Evolutionary conservation across 2,797 vertebrate species (phyloP).

Genomic region (Gorsachius magnificus): DNA sequence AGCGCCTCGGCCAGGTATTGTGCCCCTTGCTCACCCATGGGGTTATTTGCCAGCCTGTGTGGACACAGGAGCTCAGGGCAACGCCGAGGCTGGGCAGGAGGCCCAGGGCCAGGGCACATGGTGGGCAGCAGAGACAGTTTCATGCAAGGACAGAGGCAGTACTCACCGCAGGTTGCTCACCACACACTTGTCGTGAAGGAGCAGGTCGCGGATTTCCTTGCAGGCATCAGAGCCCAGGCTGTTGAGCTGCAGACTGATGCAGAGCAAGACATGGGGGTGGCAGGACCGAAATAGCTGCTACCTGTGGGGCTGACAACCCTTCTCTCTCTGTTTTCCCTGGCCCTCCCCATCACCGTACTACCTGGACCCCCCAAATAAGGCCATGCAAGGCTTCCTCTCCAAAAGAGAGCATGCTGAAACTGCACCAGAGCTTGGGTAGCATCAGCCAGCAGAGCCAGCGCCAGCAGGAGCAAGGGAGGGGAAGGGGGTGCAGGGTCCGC

Average conservation of each 20-base stretch:
- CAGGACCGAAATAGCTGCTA: neutral
- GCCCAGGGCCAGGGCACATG: neutral
- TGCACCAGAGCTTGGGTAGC: neutral
- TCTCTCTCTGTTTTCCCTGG: neutral
- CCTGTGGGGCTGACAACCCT: neutral
- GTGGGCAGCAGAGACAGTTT: neutral
- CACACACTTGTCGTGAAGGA: constrained; percentile 84
- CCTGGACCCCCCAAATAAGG: neutral
- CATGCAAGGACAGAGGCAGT: neutral
- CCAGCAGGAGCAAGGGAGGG: neutral
- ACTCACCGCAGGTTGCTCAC: constrained; percentile 90
- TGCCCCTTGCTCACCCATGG: constrained; percentile 80
- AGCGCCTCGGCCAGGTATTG: constrained; percentile 82
- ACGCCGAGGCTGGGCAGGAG: neutral
- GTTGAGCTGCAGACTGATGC: constrained; percentile 91
- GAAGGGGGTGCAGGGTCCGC: neutral
- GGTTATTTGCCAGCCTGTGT: constrained; percentile 88
- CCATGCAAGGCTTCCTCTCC: neutral
- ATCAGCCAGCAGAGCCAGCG: neutral
- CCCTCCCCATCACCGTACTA: neutral
- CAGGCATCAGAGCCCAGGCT: constrained; percentile 89
- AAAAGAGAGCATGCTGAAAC: neutral
- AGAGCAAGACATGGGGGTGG: neutral
- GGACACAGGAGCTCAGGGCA: neutral
- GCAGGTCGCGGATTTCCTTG: constrained; percentile 83